phyloP scores from a whole-genome alignment of 2,888 invertebrate species.

The Boloria selene region DNA sequence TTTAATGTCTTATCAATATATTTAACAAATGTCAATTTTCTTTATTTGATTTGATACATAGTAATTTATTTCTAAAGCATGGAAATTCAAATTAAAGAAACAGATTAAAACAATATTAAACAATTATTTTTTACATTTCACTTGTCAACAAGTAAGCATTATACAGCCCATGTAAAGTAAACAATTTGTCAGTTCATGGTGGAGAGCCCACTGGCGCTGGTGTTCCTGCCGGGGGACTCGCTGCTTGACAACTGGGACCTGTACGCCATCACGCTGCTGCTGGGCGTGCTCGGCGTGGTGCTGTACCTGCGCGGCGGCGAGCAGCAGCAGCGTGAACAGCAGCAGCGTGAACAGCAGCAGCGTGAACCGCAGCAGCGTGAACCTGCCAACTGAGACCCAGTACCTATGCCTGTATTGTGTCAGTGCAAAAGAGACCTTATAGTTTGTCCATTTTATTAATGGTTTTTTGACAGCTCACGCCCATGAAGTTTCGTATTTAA shows the following conservation, averaged over 20 bases:
- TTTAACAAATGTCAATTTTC: no score
- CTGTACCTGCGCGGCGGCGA: slow-evolving; percentile 85
- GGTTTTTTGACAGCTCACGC: no score
- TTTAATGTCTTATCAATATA: no score
- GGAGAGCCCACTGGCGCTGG: slow-evolving; percentile 84
- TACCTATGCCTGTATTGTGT: not conserved
- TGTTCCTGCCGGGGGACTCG: slow-evolving; percentile 86
- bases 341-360: slow-evolving; percentile 81
- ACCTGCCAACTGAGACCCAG: slow-evolving; percentile 31
- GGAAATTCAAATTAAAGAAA: no score
- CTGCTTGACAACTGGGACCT: slow-evolving; percentile 96
- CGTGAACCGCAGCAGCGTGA: slow-evolving; percentile 81
- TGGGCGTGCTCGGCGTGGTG: slow-evolving; percentile 91
- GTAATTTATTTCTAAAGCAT: no score
- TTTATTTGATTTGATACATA: no score
- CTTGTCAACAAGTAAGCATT: not conserved
- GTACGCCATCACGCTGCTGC: slow-evolving; percentile 91
- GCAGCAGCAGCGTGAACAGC: slow-evolving; percentile 73
- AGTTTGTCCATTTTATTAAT: no score
- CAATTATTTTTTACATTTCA: no score
- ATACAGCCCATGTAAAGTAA: not conserved
- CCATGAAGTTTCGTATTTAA: no score
- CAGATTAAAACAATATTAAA: no score
- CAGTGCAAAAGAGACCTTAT: not conserved
- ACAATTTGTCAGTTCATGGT: slow-evolving; percentile 59